Conservation (phyloP, 2,797 vertebrate species). For the Lagodon rhomboides region DNA sequence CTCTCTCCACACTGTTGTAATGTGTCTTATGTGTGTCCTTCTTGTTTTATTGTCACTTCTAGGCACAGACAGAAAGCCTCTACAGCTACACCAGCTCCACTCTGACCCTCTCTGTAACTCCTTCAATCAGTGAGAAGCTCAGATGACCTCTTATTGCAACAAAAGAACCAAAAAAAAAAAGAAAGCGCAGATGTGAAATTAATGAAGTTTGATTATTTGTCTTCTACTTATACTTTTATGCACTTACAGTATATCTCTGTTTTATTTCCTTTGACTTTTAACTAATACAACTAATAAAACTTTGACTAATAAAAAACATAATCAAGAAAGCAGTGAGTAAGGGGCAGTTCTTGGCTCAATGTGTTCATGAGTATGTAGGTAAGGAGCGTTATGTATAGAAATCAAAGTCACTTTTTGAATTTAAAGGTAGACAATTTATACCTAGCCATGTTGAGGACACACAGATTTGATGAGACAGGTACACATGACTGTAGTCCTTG, state of each 20-base stretch:
- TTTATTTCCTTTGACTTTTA: not conserved
- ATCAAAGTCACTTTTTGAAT: no score
- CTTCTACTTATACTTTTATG: constrained; percentile 39
- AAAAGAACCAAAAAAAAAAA: constrained; percentile 21
- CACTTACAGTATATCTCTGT: not conserved
- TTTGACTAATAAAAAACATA: constrained; percentile 16
- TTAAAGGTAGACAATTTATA: no score
- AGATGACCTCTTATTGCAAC: constrained; percentile 2
- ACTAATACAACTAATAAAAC: not conserved
- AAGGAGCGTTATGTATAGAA: no score
- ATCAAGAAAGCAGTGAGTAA: not conserved
- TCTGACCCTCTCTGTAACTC: constrained; percentile 15
- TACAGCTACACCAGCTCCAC: not conserved
- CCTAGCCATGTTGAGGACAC: no score
- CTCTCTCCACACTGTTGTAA: not conserved
- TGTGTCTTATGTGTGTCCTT: constrained; percentile 21
- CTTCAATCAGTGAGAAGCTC: not conserved
- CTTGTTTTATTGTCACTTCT: constrained; percentile 4
- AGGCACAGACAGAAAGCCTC: not conserved
- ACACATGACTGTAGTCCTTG: no score
- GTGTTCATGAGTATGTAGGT: no score
- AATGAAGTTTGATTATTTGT: constrained; percentile 25
- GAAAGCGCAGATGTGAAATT: not conserved
- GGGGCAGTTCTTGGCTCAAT: no score
- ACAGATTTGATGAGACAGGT: no score